phyloP scores from a whole-genome alignment of 2,888 invertebrate genomes.

The Cerastoderma edule region DNA sequence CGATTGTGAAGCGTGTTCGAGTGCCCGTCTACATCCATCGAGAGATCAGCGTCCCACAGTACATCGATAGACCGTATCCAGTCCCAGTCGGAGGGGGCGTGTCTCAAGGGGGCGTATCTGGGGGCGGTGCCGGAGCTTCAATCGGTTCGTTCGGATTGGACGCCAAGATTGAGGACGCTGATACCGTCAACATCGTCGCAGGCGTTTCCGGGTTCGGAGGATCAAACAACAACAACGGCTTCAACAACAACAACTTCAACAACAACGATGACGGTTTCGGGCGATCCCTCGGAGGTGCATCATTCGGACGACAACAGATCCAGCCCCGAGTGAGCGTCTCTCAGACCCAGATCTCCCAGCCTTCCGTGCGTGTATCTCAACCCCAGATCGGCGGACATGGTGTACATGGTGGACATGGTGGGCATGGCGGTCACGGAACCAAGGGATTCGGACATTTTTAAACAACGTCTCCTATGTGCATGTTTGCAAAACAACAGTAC shows the following conservation, averaged over 20 bases:
- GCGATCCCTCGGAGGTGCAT: neutral
- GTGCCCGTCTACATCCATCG: constrained; percentile 10
- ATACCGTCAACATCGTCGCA: constrained; percentile 5
- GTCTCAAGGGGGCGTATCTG: neutral
- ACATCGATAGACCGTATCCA: constrained; percentile 10
- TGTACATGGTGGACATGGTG: no score
- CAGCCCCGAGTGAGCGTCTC: constrained; percentile 4
- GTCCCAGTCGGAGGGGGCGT: constrained; percentile 5
- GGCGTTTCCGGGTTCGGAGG: neutral
- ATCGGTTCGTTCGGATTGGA: neutral
- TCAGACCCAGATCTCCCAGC: neutral
- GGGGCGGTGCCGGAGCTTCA: neutral
- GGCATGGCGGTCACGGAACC: neutral
- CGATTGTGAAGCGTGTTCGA: constrained; percentile 14
- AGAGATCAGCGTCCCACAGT: constrained; percentile 3
- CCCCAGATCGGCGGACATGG: constrained; percentile 5
- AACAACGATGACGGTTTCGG: constrained; percentile 12
- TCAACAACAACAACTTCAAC: constrained; percentile 10
- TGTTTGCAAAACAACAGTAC: no score
- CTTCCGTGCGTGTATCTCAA: constrained; percentile 3
- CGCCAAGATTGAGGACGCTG: constrained; percentile 17
- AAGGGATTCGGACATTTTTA: no score
- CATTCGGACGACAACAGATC: neutral
- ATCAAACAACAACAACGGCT: neutral
- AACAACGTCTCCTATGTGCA: no score